These are phyloP conservation scores for Syrrhaptes paradoxus DNA, from an alignment of 2,113 vertebrate genomes.

Conservation along the genomic window DNA sequence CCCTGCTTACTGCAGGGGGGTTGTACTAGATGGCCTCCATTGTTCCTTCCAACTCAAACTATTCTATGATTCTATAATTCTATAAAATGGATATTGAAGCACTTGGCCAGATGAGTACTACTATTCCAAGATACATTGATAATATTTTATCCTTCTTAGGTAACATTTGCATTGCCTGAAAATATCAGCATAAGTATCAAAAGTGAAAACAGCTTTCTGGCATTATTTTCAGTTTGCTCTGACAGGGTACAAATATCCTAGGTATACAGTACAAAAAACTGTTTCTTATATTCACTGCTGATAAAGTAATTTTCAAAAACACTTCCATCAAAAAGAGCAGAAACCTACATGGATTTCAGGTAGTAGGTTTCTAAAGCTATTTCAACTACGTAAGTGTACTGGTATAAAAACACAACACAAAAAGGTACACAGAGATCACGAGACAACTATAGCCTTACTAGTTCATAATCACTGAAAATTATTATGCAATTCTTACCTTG, in stretches of 20 bases:
- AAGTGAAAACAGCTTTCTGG: background rate
- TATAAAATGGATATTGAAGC: background rate
- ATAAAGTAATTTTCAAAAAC: background rate
- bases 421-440: accelerated
- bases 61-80: no score
- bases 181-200: background rate
- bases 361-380: background rate
- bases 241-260: accelerated
- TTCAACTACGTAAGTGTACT: background rate
- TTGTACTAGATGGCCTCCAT: no score
- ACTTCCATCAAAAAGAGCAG: background rate
- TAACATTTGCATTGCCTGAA: background rate
- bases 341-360: background rate
- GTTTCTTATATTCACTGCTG: background rate
- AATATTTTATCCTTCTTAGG: background rate
- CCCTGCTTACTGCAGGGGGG: no score
- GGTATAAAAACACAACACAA: background rate
- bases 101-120: background rate
- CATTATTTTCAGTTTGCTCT: background rate
- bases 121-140: background rate
- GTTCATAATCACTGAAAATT: background rate
- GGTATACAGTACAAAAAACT: accelerated
- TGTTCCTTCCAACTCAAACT: no score
- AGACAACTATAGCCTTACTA: background rate
- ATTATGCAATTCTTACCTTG: slow-evolving; percentile 81